Evolutionary conservation across 2,113 vertebrate species (phyloP).

Genomic region (Tylochromis polylepis): DNA sequence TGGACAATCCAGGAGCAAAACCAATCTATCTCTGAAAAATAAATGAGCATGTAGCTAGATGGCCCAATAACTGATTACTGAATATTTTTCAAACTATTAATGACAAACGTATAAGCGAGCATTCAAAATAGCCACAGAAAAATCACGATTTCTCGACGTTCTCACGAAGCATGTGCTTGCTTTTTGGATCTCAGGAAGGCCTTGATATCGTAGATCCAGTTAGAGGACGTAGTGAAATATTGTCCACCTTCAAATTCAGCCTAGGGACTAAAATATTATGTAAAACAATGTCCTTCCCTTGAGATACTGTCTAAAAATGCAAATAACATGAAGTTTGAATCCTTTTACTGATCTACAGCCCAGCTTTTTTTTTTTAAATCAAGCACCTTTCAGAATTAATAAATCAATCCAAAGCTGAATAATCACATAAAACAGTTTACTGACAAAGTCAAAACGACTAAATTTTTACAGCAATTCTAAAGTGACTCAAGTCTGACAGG

Average conservation of each 20-base stretch:
- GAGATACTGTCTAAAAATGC: neutral
- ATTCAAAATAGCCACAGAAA: neutral
- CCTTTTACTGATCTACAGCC: neutral
- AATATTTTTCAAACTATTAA: neutral
- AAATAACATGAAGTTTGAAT: neutral
- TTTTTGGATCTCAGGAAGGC: neutral
- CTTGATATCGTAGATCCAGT: too few relatives aligned
- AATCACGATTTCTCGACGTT: too few relatives aligned
- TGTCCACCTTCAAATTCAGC: neutral
- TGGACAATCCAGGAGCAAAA: neutral
- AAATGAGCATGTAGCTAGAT: neutral
- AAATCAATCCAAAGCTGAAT: neutral
- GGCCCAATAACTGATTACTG: neutral
- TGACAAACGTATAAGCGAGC: accelerated
- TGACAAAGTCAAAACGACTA: neutral
- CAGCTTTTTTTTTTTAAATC: neutral
- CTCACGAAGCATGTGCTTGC: too few relatives aligned
- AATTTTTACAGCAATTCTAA: neutral
- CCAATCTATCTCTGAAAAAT: neutral
- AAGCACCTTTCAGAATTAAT: neutral
- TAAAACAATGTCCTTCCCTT: neutral
- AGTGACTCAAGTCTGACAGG: neutral
- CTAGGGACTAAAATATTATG: neutral
- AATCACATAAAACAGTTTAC: neutral
- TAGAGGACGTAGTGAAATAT: too few relatives aligned